Conservation (phyloP, 2,113 vertebrate species). For the Grallaria varia region DNA sequence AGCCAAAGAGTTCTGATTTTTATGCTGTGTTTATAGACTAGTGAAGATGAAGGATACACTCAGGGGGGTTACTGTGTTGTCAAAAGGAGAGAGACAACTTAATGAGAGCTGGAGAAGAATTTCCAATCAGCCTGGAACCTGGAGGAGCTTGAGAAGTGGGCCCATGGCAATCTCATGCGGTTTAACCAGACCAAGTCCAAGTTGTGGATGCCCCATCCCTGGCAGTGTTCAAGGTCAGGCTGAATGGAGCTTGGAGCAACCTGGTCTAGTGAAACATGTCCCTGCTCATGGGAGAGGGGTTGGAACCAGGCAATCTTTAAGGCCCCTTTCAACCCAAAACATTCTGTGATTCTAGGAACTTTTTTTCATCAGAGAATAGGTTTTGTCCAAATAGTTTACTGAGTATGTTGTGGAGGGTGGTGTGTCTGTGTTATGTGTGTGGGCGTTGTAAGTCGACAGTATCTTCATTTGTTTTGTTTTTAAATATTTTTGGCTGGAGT, state of each 20-base stretch:
- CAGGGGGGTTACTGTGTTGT: not conserved
- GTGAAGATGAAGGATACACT: not conserved
- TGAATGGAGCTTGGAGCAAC: not conserved
- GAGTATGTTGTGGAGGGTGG: rapidly evolving
- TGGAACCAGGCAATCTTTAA: not conserved
- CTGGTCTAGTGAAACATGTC: not conserved
- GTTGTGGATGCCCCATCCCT: not conserved
- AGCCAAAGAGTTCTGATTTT: not conserved
- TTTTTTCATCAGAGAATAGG: not conserved
- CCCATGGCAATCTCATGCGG: not conserved
- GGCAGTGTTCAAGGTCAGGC: not conserved
- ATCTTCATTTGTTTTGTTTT: not conserved
- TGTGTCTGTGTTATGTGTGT: not conserved
- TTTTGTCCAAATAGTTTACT: not conserved
- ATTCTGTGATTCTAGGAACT: not conserved
- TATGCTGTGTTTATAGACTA: not conserved
- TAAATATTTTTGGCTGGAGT: not conserved
- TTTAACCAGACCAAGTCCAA: not conserved
- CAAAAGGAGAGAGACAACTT: not conserved
- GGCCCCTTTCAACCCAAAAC: not conserved
- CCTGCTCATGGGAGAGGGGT: not conserved
- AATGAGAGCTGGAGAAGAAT: not conserved
- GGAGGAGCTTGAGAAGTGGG: rapidly evolving
- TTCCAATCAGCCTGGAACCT: not conserved
- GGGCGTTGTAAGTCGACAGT: not conserved